Base-by-base conservation (phyloP, 2,888 invertebrate species). In the Cataglyphis altisquamis region DNA sequence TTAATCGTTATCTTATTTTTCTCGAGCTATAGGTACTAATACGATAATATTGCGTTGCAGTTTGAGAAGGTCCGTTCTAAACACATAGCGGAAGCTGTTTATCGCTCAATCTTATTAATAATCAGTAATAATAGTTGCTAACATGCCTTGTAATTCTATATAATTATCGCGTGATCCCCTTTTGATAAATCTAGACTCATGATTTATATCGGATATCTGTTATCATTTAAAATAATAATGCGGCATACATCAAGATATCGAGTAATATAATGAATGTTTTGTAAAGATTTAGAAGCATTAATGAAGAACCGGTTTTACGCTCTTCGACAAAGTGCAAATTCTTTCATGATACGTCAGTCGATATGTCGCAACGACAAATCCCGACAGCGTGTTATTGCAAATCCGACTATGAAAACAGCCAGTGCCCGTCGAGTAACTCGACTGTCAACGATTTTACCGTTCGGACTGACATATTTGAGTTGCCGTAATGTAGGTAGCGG, bases 361-460 rank as follows among this genome's bases (percentile, higher is more conserved):
- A 60, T 80, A 60, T 3, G 29, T 57, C 41, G 72, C 41, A 41
- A 36, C 57, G 36, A 45, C 60, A 72, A 72, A 60, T 60, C 41
- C 25, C 29, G 32, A 60, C 60, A 78, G 70, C 57, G 32, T 72
- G 78, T 78, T 72, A 72, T 78, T 72, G 73, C 57, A 72, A 78
- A 78, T 78, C 78, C 57, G 41, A 57, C 73, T 73, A 36, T 36
- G 78, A 60, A 60, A 80, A 80, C 78, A 60, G 29, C n/a, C 32
- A 18, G 32, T 60, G 29, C 57, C 39, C 70, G 48, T 36, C 68
- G 57, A 60, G 73, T 45, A 64, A 73, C 78, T 73, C 60, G 73
- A 45, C 78, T 80, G 78, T 80, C 78, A 80, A 73, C 78, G 60
- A 29, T 80, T 80, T 78, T 78, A 72, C 57, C 52, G 73, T 78